Evolutionary conservation across 2,888 invertebrate species (phyloP).

Genomic region (Drosophila putrida): DNA sequence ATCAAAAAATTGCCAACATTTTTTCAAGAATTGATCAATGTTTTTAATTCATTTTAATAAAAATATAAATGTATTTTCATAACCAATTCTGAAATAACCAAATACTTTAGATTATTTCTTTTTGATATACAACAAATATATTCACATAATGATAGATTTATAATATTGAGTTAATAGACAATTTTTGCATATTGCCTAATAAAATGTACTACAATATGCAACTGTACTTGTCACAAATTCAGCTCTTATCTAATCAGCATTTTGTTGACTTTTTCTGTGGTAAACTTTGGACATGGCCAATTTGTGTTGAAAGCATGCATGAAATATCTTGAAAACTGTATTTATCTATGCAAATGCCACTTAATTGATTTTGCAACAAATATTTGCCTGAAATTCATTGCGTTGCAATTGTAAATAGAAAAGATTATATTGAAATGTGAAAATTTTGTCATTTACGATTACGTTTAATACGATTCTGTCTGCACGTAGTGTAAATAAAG

Average conservation of each 20-base stretch:
- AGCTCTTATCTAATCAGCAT: slow-evolving; percentile 42
- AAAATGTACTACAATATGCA: slow-evolving; percentile 2
- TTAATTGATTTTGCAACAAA: slow-evolving; percentile 50
- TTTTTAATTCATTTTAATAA: not conserved
- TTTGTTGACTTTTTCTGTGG: slow-evolving; percentile 34
- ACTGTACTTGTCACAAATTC: slow-evolving; percentile 4
- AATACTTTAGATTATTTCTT: not conserved
- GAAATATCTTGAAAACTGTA: slow-evolving; percentile 33
- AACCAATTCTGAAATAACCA: not conserved
- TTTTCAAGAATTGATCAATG: no score
- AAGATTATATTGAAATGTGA: slow-evolving; percentile 11
- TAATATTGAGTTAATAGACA: slow-evolving; percentile 17
- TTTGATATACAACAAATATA: slow-evolving; percentile 2
- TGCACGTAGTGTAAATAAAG: slow-evolving; percentile 75
- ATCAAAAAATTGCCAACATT: no score
- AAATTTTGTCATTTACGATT: slow-evolving; percentile 35
- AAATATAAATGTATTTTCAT: not conserved
- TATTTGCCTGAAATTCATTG: slow-evolving; percentile 17
- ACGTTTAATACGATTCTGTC: slow-evolving; percentile 50
- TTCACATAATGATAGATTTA: slow-evolving; percentile 4
- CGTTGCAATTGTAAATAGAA: slow-evolving; percentile 27
- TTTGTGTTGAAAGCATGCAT: slow-evolving; percentile 30
- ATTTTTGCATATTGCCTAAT: slow-evolving; percentile 37
- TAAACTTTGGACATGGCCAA: slow-evolving; percentile 15
- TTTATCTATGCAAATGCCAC: slow-evolving; percentile 35